phyloP scores from a whole-genome alignment of 2,888 invertebrate genomes.

The Oxytorus armatus region DNA sequence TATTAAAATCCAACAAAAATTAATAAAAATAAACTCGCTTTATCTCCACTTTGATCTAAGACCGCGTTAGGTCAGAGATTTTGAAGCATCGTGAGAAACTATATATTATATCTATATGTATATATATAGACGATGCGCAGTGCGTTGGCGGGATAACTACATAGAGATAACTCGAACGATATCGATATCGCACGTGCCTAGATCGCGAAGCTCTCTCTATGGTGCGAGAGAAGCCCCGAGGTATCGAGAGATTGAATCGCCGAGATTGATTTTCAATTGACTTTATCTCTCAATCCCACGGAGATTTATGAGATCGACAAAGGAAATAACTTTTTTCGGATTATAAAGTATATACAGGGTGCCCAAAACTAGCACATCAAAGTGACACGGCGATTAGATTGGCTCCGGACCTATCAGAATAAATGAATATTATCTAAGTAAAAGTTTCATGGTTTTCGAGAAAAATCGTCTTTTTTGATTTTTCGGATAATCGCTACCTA shows the following conservation, averaged over 20 bases:
- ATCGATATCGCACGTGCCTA: constrained; percentile 61
- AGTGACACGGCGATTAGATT: no score
- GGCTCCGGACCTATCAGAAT: no score
- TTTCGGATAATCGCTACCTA: no score
- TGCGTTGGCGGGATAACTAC: constrained; percentile 16
- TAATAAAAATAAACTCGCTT: constrained; percentile 15
- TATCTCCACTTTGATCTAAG: constrained; percentile 57
- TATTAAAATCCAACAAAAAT: constrained; percentile 72
- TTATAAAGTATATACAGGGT: no score
- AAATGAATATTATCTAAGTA: no score
- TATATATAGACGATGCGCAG: neutral
- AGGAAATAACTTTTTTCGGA: constrained; percentile 7
- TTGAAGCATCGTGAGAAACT: constrained; percentile 14
- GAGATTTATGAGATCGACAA: constrained; percentile 51
- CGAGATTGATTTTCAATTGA: constrained; percentile 60
- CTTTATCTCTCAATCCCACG: constrained; percentile 29
- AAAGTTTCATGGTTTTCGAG: no score
- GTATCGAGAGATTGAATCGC: constrained; percentile 52
- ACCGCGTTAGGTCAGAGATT: constrained; percentile 31
- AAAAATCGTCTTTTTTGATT: no score
- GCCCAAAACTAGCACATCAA: no score
- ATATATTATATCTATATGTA: neutral
- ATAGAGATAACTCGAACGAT: constrained; percentile 18
- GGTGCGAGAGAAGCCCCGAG: neutral
- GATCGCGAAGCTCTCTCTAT: constrained; percentile 26